Evolutionary conservation across 2,113 vertebrate species (phyloP), one percentile per base, ranked within the genome.

Genomic region (Clarias magur): DNA sequence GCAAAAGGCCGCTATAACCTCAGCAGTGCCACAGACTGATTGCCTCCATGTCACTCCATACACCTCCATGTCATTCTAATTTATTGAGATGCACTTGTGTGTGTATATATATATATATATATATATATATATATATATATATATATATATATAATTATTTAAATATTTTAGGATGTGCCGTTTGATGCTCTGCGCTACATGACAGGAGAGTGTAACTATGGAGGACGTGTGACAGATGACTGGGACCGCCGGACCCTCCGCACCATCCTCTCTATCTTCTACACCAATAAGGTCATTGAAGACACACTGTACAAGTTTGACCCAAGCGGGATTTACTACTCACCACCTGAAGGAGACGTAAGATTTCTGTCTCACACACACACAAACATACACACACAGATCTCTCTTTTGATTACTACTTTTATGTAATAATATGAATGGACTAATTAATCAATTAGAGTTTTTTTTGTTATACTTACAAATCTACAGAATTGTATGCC

Each of bases 161-260:
- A 42, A 42, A 42, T 42, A 48, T n/a, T 82, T 2, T 57, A 91
- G 88, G 96, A 97, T 0, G 94, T 98, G 42, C 97, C 96, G 0
- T 96, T 95, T 3, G 96, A 96, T 3, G 97, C 97, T 2, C 81
- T 98, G 34, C 91, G 94, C 25, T 97, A 97, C 83, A 96, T 96
- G 96, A 96, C 96, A 0, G 96, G 96, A 0, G 97, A 98, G 88
- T 97, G 97, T 80, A 99, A 94, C 62, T 97, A 97, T 0, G 95
- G 97, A 6, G 96, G 97, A 91, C 92, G 96, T 21, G 96, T 97
- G 85, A 97, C 96, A 0, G 97, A 97, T 2, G 95, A 96, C 92
- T 98, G 96, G 95, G 96, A 97, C 84, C 94, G 95, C 30, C 95
- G 96, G 25, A 96, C 96, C 0, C 93, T 97, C 65, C 94, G 89